Evolutionary conservation across 2,888 invertebrate species (phyloP), one percentile per base, ranked within the genome.

Genomic region (Pasiphila rectangulata): DNA sequence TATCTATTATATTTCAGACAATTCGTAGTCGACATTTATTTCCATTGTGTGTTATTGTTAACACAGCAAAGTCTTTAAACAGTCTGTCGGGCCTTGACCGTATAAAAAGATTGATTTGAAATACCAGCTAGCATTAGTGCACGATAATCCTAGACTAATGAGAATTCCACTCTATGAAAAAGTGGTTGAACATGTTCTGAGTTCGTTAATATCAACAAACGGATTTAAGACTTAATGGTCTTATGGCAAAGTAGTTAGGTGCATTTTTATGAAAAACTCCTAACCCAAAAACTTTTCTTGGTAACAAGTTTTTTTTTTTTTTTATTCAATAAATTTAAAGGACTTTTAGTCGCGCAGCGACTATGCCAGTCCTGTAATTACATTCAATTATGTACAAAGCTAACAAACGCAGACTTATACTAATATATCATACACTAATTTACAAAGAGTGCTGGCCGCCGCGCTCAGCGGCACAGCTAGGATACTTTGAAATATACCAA

Each of bases 71-170:
- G 24, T 16, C 25, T 30, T 24, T 36, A 16, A 41, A 35, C 34
- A 37, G 29, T 39, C 15, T 41, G 32, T 20, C 19, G 38, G 24
- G 41, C 53, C 53, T 51, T 53, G 48, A 49, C 53, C 48, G 48
- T 51, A 46, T 34, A 51, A 41, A 27, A 51, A 53, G 45, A 43
- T 53, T 30, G 37, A 35, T 45, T 45, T 36, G 32, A 39, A 46
- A 45, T 44, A 45, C 37, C 29, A 45, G 23, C 40, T 10, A 36
- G 34, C 40, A 36, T 29, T 48, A 51, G 48, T 46, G 40, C 47
- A 46, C 41, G 47, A 46, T 53, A 50, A 35, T 41, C 25, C 37
- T 17, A 53, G 32, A 46, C 36, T 51, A 50, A 47, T 51, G 40
- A 47, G 42, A 46, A 34, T 45, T 45, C 37, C 38, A 29, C 23